These are phyloP conservation scores for Penaeus vannamei DNA, from an alignment of 1,140 invertebrate genomes.

Conservation along the genomic window DNA sequence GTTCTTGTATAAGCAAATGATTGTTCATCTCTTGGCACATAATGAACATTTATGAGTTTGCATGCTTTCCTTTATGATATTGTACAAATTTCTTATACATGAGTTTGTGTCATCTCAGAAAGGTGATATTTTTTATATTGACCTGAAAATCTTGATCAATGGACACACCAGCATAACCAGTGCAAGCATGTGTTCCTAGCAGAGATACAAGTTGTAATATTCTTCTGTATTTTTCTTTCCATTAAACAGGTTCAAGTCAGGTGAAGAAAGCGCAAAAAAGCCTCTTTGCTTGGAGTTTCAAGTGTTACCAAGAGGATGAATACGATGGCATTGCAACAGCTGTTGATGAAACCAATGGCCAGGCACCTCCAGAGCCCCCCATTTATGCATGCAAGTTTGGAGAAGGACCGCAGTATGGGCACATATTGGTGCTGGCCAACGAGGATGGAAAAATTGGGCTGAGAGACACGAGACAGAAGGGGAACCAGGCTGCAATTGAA, in stretches of 20 bases:
- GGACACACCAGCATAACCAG: no score
- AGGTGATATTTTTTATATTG: no score
- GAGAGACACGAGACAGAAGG: slow-evolving; percentile 34
- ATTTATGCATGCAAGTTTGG: slow-evolving; percentile 59
- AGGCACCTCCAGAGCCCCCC: slow-evolving; percentile 12
- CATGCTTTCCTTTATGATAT: no score
- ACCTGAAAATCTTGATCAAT: no score
- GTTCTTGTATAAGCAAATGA: no score
- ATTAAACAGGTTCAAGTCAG: slow-evolving; percentile 33
- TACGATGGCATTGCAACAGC: slow-evolving; percentile 21
- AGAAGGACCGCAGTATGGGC: slow-evolving; percentile 37
- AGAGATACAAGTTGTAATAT: not conserved
- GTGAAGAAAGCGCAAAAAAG: slow-evolving; percentile 19
- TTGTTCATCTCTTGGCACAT: no score
- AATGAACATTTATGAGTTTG: no score
- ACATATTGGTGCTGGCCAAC: slow-evolving; percentile 52
- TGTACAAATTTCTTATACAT: no score
- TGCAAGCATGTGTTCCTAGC: not conserved
- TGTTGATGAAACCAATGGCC: not conserved
- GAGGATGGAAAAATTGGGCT: slow-evolving; percentile 46
- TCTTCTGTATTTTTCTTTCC: not conserved
- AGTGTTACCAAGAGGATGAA: slow-evolving; percentile 40
- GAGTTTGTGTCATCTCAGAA: no score
- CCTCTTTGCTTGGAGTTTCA: slow-evolving; percentile 42
- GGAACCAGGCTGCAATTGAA: slow-evolving; percentile 20